These are phyloP conservation scores for Meghimatium bilineatum DNA, from an alignment of 2,888 invertebrate genomes.

Conservation along the genomic window DNA sequence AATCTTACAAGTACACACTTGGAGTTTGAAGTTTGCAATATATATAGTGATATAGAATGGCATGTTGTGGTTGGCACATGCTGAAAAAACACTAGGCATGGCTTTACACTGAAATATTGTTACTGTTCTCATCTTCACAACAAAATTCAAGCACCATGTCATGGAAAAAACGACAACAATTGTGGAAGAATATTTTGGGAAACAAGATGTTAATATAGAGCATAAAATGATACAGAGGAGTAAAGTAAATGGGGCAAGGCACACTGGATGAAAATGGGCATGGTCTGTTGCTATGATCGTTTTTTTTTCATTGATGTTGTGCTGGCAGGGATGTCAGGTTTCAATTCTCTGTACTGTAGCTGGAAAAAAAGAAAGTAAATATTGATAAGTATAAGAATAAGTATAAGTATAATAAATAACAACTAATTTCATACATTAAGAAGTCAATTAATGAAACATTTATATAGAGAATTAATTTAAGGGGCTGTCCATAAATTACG, in stretches of 20 bases:
- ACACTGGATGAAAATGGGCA: slow-evolving; percentile 9
- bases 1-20: not conserved
- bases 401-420: too few species aligned
- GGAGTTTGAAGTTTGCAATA: not conserved
- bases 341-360: slow-evolving; percentile 65
- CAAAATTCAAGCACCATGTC: not conserved
- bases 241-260: slow-evolving; percentile 19
- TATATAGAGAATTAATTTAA: too few species aligned
- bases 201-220: not conserved
- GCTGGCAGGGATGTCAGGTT: slow-evolving; percentile 62
- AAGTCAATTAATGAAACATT: too few species aligned
- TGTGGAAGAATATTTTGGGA: not conserved
- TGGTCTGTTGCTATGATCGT: slow-evolving; percentile 50
- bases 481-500: too few species aligned
- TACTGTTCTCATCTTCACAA: not conserved
- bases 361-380: slow-evolving; percentile 50
- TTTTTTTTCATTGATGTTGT: slow-evolving; percentile 59
- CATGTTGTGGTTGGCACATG: not conserved
- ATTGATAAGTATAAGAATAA: too few species aligned
- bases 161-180: not conserved
- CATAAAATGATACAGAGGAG: not conserved
- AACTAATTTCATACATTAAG: too few species aligned
- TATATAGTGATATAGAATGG: not conserved
- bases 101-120: too few species aligned
- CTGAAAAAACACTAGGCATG: too few species aligned